Evolutionary conservation across 2,113 vertebrate genomes (phyloP).

Genomic region (Ciconia stormi): DNA sequence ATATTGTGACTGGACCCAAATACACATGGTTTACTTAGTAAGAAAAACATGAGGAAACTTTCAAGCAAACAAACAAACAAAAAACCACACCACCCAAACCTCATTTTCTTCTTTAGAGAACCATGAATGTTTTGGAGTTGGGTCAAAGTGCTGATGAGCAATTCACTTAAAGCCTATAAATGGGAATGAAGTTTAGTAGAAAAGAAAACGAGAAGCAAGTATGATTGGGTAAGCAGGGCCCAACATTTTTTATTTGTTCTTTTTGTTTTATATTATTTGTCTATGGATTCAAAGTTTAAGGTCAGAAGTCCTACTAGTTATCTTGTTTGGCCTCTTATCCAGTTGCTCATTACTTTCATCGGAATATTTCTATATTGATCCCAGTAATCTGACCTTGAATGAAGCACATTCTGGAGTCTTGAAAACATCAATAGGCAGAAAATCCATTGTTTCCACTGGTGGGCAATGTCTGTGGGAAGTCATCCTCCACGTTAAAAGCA

Average conservation of each 20-base stretch:
- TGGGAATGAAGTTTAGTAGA: neutral
- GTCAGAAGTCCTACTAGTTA: neutral
- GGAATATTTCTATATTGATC: neutral
- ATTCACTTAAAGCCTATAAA: neutral
- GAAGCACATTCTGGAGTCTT: neutral
- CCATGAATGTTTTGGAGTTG: neutral
- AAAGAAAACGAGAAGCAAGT: neutral
- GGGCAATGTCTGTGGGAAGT: neutral
- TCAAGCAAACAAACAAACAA: neutral
- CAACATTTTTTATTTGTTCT: neutral
- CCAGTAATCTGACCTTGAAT: neutral
- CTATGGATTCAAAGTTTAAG: neutral
- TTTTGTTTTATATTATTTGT: neutral
- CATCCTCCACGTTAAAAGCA: neutral
- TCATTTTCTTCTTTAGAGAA: neutral
- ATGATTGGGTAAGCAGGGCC: neutral
- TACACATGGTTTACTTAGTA: neutral
- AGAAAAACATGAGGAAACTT: neutral
- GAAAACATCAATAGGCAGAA: neutral
- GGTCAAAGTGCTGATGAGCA: neutral
- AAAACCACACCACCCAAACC: neutral
- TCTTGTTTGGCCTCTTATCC: neutral
- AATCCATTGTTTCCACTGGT: neutral
- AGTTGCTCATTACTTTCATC: neutral
- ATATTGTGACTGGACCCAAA: neutral